Base-by-base conservation (phyloP, 2,797 vertebrate genomes). In the Anniella stebbinsi region DNA sequence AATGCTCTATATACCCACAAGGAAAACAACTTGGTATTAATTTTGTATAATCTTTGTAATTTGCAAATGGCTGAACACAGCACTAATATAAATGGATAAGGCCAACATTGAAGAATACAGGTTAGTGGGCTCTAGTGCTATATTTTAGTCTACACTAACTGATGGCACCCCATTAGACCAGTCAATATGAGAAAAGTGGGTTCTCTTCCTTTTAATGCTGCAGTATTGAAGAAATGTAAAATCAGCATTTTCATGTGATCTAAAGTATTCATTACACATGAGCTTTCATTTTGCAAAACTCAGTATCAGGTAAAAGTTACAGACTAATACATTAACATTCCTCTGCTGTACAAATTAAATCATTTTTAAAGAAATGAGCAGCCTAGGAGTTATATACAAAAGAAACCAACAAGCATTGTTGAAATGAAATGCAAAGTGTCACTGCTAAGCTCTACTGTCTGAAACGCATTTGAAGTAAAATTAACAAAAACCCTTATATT, bases 341-440 rank as follows among this genome's bases (percentile, higher is more conserved):
- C 97, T 98, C 98, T 96, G 98, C 98, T 99, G 98, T 98, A 98
- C 98, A 99, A 98, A 98, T 98, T 98, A 97, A 98, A 98, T 98
- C 97, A 98, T 98, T 98, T 97, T 98, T 97, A 98, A 97, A 97
- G 98, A 98, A 98, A 98, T 97, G 97, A 98, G 98, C 98, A 97
- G 97, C 98, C 97, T 98, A 97, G 97, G 97, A 98, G 97, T 97
- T 98, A 98, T 98, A 97, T 98, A 99, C 98, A 99, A 98, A 98
- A 97, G 97, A 97, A 98, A 98, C 96, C 97, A 97, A 97, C 97
- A 97, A 98, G 97, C 98, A 97, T 95, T 95, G 93, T 95, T 98
- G 97, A 98, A 98, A 98, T 97, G 97, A 98, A 98, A 98, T 97
- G 95, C 96, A 97, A 97, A 95, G 95, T 95, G 94, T 96, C 92